Evolutionary conservation across 2,888 invertebrate genomes (phyloP).

Genomic region (Meteorus colon): DNA sequence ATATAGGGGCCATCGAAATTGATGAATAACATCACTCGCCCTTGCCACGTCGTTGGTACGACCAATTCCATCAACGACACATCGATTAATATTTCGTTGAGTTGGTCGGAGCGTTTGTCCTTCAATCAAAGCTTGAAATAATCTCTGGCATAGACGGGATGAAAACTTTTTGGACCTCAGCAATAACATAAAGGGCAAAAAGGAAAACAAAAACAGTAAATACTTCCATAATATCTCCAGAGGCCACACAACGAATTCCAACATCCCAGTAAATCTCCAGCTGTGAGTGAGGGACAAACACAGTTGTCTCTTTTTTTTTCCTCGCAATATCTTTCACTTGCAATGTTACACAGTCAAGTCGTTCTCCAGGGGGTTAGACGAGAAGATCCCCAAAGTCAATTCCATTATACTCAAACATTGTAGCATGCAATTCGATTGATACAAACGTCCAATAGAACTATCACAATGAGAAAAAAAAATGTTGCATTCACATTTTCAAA

Average conservation of each 20-base stretch:
- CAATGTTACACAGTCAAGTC: constrained; percentile 2
- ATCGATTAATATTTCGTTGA: constrained; percentile 34
- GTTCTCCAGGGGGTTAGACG: constrained; percentile 14
- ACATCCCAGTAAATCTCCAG: constrained; percentile 13
- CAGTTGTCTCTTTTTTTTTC: constrained; percentile 28
- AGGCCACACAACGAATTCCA: constrained; percentile 21
- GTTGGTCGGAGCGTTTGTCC: constrained; percentile 1
- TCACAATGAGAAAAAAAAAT: constrained; percentile 11
- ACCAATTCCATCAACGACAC: neutral
- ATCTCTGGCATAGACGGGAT: constrained; percentile 1
- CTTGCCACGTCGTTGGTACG: neutral
- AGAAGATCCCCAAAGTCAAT: constrained; percentile 52
- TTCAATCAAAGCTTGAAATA: constrained; percentile 19
- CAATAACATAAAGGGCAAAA: neutral
- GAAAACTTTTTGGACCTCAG: neutral
- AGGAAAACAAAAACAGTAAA: constrained; percentile 1
- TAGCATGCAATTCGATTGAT: constrained; percentile 53
- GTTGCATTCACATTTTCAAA: constrained; percentile 43
- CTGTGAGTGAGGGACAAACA: constrained; percentile 26
- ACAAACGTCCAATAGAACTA: constrained; percentile 37
- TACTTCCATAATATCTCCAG: constrained; percentile 31
- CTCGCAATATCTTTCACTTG: constrained; percentile 16
- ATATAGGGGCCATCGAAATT: constrained; percentile 52
- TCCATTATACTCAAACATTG: constrained; percentile 52
- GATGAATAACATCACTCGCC: constrained; percentile 54